phyloP scores from a whole-genome alignment of 2,113 vertebrate species.

The Picathartes gymnocephalus region DNA sequence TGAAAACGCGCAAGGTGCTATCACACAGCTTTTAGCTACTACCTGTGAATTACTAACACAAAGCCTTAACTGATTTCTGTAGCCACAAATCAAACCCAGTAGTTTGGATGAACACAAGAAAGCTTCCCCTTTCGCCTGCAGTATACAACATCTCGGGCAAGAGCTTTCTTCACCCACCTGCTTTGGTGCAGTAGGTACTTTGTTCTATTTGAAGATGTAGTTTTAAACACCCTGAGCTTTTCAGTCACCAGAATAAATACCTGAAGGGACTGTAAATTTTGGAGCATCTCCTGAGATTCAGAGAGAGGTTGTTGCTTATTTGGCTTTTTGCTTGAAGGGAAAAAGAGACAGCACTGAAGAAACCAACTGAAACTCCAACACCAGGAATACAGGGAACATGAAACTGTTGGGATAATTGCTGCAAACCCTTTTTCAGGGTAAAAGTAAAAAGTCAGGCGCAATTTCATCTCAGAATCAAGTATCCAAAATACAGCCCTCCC shows the following conservation, averaged over 20 bases:
- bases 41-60: neutral
- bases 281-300: neutral
- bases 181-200: neutral
- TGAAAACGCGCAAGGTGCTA: neutral
- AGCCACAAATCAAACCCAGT: neutral
- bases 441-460: neutral
- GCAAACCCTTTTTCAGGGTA: neutral
- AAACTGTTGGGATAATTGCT: neutral
- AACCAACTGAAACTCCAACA: neutral
- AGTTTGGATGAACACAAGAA: neutral
- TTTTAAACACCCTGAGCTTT: neutral
- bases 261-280: neutral
- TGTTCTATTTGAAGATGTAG: neutral
- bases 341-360: neutral
- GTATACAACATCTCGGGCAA: accelerated
- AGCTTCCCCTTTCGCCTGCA: neutral
- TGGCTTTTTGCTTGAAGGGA: neutral
- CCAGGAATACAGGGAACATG: neutral
- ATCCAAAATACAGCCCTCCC: neutral
- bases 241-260: neutral
- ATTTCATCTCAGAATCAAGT: neutral
- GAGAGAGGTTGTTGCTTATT: neutral
- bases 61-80: neutral
- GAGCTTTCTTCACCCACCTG: neutral
- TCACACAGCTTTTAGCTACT: neutral